A percentile compares a stretch with the other conserved stretches of the same genome.
phyloP scores from a whole-genome alignment of 2,113 vertebrate genomes.

The Apistogramma diplotaenia region DNA sequence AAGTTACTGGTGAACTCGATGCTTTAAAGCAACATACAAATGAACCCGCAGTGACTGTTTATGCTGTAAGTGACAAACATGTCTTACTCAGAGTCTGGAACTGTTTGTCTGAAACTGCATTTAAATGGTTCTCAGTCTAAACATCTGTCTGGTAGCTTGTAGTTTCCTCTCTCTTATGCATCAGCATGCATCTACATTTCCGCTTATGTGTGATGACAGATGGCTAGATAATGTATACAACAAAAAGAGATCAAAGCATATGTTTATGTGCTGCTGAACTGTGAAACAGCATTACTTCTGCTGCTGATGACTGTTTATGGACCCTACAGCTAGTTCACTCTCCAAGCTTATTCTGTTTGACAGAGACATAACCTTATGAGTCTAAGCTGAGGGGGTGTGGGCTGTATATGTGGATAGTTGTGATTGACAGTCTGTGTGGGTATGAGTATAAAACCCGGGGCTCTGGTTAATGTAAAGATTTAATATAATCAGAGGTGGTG shows the following conservation, averaged over 20 bases:
- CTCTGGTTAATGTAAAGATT: constrained; percentile 39
- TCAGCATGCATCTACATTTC: neutral
- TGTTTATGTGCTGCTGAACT: constrained; percentile 23
- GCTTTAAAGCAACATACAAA: neutral
- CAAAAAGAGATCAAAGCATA: constrained; percentile 6
- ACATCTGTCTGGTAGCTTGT: neutral
- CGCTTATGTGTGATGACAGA: neutral
- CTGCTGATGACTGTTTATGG: constrained; percentile 14
- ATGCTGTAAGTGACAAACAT: neutral
- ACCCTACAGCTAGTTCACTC: constrained; percentile 13
- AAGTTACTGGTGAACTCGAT: neutral
- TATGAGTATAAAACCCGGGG: constrained; percentile 5
- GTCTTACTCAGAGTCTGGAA: neutral
- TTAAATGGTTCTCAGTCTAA: neutral
- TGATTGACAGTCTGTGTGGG: constrained; percentile 40
- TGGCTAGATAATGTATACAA: neutral
- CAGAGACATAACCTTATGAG: constrained; percentile 3
- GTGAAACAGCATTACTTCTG: constrained; percentile 33
- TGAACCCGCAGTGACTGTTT: neutral
- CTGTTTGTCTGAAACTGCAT: neutral
- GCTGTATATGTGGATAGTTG: neutral
- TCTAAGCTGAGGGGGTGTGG: neutral
- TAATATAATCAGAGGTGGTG: constrained; percentile 54
- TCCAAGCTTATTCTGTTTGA: constrained; percentile 11
- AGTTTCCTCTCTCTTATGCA: neutral